These are phyloP conservation scores for Drosophila ercepeae DNA, from an alignment of 1,140 invertebrate genomes.

Conservation along the genomic window DNA sequence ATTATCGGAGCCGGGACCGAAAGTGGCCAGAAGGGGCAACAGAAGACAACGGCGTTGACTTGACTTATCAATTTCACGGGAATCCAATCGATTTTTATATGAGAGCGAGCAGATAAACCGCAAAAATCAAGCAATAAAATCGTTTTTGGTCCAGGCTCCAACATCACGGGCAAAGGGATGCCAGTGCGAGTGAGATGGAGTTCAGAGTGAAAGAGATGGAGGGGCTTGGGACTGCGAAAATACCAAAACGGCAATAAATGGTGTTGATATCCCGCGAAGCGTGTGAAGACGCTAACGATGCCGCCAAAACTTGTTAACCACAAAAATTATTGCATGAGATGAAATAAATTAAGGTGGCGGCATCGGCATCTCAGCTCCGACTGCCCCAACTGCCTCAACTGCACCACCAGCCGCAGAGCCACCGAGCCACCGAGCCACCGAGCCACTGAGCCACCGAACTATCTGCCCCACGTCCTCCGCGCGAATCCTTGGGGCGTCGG, in stretches of 20 bases:
- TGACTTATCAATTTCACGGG: slow-evolving; percentile 83
- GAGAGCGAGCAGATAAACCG: slow-evolving; percentile 80
- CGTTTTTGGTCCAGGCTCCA: slow-evolving; percentile 36
- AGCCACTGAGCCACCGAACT: slow-evolving; percentile 45
- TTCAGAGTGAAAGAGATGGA: slow-evolving; percentile 29
- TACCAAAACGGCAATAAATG: slow-evolving; percentile 83
- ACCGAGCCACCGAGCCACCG: slow-evolving; percentile 68
- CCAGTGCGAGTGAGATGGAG: slow-evolving; percentile 48
- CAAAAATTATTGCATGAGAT: slow-evolving; percentile 83
- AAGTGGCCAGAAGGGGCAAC: not conserved
- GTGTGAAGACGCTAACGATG: slow-evolving; percentile 83
- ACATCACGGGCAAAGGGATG: slow-evolving; percentile 45
- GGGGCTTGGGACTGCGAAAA: slow-evolving; percentile 55
- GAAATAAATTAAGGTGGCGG: slow-evolving; percentile 82
- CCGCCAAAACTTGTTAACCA: slow-evolving; percentile 83
- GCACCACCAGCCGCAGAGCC: slow-evolving; percentile 1
- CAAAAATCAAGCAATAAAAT: slow-evolving; percentile 82
- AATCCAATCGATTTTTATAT: slow-evolving; percentile 83
- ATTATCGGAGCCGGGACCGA: not conserved
- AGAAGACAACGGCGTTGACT: slow-evolving; percentile 61
- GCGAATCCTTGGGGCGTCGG: slow-evolving; percentile 73
- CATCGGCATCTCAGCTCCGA: slow-evolving; percentile 48
- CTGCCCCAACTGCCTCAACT: slow-evolving; percentile 39
- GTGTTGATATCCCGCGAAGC: slow-evolving; percentile 83
- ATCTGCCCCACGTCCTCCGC: slow-evolving; percentile 66